Evolutionary conservation across 2,113 vertebrate genomes (phyloP).

Genomic region (Cacatua alba): DNA sequence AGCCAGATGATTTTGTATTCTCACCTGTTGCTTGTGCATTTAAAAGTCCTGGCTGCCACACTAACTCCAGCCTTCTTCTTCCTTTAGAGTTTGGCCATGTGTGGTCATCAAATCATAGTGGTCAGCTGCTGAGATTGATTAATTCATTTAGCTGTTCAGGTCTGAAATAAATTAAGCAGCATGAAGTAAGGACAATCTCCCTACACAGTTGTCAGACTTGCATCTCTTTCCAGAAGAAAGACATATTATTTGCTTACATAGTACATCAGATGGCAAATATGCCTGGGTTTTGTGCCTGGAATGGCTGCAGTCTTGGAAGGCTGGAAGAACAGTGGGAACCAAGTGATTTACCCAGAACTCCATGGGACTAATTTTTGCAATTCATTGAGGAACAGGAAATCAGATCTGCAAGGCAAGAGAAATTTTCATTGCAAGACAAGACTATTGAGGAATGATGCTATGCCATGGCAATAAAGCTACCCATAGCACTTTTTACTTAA

Average conservation of each 20-base stretch:
- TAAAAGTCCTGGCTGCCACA: not conserved
- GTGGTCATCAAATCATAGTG: slow-evolving; percentile 16
- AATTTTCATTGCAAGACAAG: not conserved
- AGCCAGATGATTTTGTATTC: slow-evolving; percentile 29
- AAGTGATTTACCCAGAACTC: slow-evolving; percentile 1
- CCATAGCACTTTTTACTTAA: not conserved
- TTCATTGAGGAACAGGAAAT: slow-evolving; percentile 10
- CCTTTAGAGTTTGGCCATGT: not conserved
- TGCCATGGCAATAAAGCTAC: not conserved
- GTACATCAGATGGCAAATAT: slow-evolving; percentile 28
- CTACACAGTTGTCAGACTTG: not conserved
- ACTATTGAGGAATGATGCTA: not conserved
- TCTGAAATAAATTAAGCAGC: slow-evolving; percentile 39
- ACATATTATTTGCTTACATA: slow-evolving; percentile 29
- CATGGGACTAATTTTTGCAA: not conserved
- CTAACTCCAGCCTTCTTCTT: not conserved
- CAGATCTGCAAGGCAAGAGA: not conserved
- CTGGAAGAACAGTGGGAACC: not conserved
- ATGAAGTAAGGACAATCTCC: not conserved
- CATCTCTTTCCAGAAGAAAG: slow-evolving; percentile 25
- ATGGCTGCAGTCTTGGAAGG: not conserved
- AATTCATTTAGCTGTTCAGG: slow-evolving; percentile 31
- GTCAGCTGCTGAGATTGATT: not conserved
- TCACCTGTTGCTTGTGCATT: slow-evolving; percentile 41
- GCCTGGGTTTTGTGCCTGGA: slow-evolving; percentile 16